These are phyloP conservation scores for Pandemis cinnamomeana DNA, from an alignment of 2,888 invertebrate genomes.

Conservation along the genomic window DNA sequence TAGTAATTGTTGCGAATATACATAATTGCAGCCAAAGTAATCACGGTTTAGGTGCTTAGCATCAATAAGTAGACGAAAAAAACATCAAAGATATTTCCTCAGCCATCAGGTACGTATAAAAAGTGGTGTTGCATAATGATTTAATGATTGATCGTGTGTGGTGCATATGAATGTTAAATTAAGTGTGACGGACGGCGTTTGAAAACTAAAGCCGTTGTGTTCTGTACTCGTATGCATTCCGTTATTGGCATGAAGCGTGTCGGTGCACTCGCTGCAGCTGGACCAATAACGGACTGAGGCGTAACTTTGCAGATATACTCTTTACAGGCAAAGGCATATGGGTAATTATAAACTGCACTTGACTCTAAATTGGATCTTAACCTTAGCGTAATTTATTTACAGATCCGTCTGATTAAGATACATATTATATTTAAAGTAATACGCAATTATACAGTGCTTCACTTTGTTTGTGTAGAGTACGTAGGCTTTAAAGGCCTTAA, in stretches of 20 bases:
- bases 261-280: conserved; percentile 26
- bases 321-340: not conserved
- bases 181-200: conserved; percentile 44
- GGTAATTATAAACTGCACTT: not conserved
- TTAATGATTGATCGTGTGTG: conserved; percentile 41
- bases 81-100: conserved; percentile 29
- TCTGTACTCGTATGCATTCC: conserved; percentile 40
- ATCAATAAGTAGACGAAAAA: conserved; percentile 12
- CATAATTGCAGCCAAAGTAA: conserved; percentile 9
- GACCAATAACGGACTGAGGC: conserved; percentile 31
- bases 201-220: conserved; percentile 29
- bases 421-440: not conserved
- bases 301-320: not conserved
- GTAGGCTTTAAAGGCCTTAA: not conserved
- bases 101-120: conserved; percentile 19
- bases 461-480: not conserved
- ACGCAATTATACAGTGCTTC: not conserved
- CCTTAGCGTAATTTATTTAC: not conserved
- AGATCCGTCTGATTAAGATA: not conserved
- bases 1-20: conserved; percentile 10
- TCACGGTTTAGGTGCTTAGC: conserved; percentile 4
- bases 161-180: conserved; percentile 49
- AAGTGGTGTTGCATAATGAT: conserved; percentile 36
- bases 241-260: conserved; percentile 45
- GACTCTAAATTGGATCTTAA: not conserved